Conservation (phyloP, 2,113 vertebrate species). For the Strigops habroptila region DNA sequence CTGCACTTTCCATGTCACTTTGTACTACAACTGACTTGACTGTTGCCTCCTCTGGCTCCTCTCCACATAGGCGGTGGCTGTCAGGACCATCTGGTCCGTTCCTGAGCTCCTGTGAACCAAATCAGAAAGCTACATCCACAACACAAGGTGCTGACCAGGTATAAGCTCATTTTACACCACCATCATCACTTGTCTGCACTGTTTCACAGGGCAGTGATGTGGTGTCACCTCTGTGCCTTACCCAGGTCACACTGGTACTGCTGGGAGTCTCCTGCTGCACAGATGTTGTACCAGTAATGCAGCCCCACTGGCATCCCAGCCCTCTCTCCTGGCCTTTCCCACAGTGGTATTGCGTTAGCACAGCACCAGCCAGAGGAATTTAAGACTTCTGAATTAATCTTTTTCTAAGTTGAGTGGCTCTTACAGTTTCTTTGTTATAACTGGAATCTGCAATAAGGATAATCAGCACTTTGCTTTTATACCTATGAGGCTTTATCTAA, state of each 20-base stretch:
- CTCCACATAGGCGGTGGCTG: background rate
- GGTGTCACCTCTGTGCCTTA: background rate
- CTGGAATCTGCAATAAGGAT: background rate
- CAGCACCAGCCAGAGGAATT: background rate
- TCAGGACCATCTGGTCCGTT: background rate
- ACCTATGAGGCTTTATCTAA: background rate
- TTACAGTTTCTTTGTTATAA: background rate
- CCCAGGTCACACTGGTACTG: accelerated
- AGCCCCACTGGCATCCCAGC: background rate
- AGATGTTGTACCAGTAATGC: accelerated
- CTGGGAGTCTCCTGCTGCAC: background rate
- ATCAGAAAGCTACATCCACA: background rate
- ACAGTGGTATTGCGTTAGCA: background rate
- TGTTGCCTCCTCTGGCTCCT: background rate
- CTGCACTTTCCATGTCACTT: background rate
- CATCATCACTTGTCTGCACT: no score
- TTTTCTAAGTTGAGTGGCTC: background rate
- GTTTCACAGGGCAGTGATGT: accelerated
- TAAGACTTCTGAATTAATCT: background rate
- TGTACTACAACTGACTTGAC: background rate
- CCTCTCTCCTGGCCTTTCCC: background rate
- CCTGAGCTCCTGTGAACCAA: background rate
- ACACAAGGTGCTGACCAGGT: background rate
- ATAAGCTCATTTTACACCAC: background rate
- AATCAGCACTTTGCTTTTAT: background rate